Evolutionary conservation across 2,113 vertebrate species (phyloP), one percentile per base, ranked within the genome.

Genomic region (Neodon shergylaensis): DNA sequence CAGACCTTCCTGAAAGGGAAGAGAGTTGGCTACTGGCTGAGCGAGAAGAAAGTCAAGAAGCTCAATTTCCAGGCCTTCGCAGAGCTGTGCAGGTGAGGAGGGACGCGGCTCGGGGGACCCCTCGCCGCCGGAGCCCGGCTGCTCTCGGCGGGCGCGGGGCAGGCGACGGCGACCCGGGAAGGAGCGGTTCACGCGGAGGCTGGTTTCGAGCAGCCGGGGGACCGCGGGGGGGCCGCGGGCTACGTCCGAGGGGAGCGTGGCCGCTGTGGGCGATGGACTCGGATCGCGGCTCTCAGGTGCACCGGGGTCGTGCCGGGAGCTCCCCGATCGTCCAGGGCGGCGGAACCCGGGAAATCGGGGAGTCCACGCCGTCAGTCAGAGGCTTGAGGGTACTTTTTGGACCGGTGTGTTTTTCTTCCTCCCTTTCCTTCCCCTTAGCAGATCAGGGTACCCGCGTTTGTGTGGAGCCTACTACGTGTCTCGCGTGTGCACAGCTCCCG

Each of bases 11-110:
- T 99, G 96, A 99, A 99, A 97, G 99, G 99, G 97, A 99, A 99
- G 97, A 98, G 99, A 96, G 99, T 99, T 94, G 99, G 99, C 93
- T 99, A 99, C 98, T 99, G 99, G 99, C 99, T 99, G 98, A 99
- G 99, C 96, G 99, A 99, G 97, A 99, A 99, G 98, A 99, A 99
- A 97, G 99, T 99, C 98, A 99, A 99, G 98, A 99, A 99, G 97
- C 99, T 99, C 93, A 99, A 99, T 98, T 99, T 99, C 92, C 99
- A 99, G 98, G 99, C 99, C 97, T 99, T 99, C 97, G 99, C 99
- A 19, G 99, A 99, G 95, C 97, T 99, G 98, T 99, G 99, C 99
- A 99, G 99, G 99, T 99, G 98, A 91, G 96, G 66, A 63, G 88
- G 79, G 19, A 77, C 92, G 83, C 73, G 91, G 73, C 61, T 39